Conservation (phyloP, 2,888 invertebrate species). For the Poecilobothrus nobilitatus region DNA sequence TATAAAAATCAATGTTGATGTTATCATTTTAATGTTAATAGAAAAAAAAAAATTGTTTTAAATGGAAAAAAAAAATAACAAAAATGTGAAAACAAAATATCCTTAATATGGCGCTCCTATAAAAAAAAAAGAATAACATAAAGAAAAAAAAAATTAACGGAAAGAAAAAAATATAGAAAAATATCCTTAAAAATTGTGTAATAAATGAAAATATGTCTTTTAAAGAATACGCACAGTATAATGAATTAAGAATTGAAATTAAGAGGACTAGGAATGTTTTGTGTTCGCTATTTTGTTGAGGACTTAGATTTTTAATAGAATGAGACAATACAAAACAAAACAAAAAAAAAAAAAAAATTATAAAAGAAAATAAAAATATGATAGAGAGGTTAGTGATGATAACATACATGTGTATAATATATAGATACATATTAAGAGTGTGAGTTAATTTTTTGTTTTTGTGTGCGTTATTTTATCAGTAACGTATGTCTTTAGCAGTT, state of each 20-base stretch:
- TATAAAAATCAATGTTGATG: not conserved
- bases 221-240: not conserved
- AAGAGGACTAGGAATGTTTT: not conserved
- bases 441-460: no score
- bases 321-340: no score
- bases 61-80: not conserved
- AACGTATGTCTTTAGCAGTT: no score
- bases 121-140: not conserved
- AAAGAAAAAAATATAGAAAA: not conserved
- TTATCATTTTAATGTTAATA: not conserved
- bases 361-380: no score
- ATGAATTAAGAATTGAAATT: not conserved
- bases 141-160: not conserved
- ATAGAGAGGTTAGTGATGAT: no score
- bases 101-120: not conserved
- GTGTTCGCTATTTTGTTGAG: not conserved
- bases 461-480: no score
- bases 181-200: not conserved
- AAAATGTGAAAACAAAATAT: not conserved
- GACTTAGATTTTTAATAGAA: no score
- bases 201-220: constrained; percentile 4
- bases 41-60: not conserved
- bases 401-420: no score
- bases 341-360: no score
- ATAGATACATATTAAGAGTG: no score